Base-by-base conservation (phyloP, 2,888 invertebrate species). In the Choristoneura rosaceana region DNA sequence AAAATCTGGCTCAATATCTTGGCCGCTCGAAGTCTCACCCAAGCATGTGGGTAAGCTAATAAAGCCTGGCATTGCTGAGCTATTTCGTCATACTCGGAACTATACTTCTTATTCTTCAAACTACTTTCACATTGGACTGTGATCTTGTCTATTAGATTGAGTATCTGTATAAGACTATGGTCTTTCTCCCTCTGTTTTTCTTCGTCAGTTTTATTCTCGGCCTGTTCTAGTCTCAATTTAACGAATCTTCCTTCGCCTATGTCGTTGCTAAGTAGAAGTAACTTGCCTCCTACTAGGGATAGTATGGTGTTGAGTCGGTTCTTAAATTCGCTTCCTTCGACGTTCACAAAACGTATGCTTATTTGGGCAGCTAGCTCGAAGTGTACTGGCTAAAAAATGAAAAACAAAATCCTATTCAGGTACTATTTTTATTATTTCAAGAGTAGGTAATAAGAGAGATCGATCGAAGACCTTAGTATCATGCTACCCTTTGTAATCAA, bases 1-100 rank as follows among this genome's bases (percentile, higher is more conserved):
- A 99, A 90, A 65, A 98, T 94, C 62, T 96, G 95, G 0, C 97
- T 97, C 59, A 98, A 88, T 75, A 98, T 95, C 85, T 98, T 97
- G 0, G 96, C 95, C 0, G 98, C 95, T 73, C 95, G 95, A 61
- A 98, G 91, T 69, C 98, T 95, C 0, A 99, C 97, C 98, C 98
- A 98, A 45, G 96, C 95, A 84, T 99, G 98, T 14, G 97, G 97
- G 87, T 99, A 96, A 0, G 95, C 96, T 15, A 99, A 86, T 59
- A 98, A 94, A 17, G 93, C 94, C 87, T 97, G 97, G 79, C 96
- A 95, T 82, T 96, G 95, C 83, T 96, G 96, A 67, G 95, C 94
- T 80, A 96, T 88, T 74, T 95, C 95, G 74, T 97, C 95, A 3
- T 95, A 90, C 64, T 95, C 91, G 41, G 87, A 86, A 0, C 77